Conservation (phyloP, 1,140 invertebrate species). For the Drosophila carrolli region DNA sequence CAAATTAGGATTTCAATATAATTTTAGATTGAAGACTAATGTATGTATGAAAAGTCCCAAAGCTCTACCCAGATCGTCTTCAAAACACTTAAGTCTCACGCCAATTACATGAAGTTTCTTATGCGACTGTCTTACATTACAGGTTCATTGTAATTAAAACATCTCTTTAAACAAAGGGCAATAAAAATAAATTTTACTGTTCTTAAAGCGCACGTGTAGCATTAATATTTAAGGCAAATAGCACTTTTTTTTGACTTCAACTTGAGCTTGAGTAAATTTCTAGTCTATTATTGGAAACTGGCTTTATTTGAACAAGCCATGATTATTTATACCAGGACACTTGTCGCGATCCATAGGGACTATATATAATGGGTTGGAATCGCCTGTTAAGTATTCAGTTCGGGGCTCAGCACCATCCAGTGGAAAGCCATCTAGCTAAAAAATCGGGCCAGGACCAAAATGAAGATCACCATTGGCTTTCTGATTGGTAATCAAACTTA, state of each 20-base stretch:
- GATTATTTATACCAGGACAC: slow-evolving; percentile 9
- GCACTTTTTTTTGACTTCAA: neutral
- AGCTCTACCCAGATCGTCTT: too few species aligned
- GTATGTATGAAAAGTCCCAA: too few species aligned
- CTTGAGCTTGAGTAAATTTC: neutral
- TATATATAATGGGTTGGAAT: slow-evolving; percentile 10
- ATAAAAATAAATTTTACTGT: slow-evolving; percentile 10
- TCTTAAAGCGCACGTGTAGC: neutral
- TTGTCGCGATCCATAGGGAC: neutral
- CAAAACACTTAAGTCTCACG: too few species aligned
- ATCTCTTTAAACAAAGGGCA: slow-evolving; percentile 4
- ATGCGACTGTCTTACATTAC: neutral
- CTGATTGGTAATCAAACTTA: slow-evolving; percentile 15
- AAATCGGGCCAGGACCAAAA: slow-evolving; percentile 2
- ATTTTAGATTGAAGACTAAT: too few species aligned
- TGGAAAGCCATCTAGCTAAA: neutral
- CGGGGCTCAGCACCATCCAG: neutral
- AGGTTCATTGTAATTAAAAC: neutral
- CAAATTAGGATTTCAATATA: too few species aligned
- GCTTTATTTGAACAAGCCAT: slow-evolving; percentile 6
- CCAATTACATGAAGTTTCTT: neutral
- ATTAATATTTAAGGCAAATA: slow-evolving; percentile 3
- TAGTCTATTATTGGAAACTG: slow-evolving; percentile 3
- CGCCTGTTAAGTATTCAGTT: slow-evolving; percentile 11
- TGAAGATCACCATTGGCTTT: slow-evolving; percentile 5